Evolutionary conservation across 2,797 vertebrate genomes (phyloP).

Genomic region (Tenualosa thibaudeaui): DNA sequence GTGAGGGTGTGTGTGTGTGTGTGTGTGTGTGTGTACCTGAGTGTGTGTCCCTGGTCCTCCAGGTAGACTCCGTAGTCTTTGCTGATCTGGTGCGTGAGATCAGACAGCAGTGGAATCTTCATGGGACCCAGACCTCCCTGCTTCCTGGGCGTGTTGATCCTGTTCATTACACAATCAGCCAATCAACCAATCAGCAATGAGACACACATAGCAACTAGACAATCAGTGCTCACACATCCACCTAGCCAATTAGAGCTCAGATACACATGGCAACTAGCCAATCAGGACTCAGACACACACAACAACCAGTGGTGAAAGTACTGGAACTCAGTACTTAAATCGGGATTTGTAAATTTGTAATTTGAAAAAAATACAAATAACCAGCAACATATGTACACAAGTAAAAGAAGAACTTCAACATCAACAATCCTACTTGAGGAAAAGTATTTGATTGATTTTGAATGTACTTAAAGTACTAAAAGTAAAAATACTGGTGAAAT

Average conservation of each 20-base stretch:
- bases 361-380: too few species aligned
- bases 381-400: too few species aligned
- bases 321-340: too few species aligned
- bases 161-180: constrained; percentile 53
- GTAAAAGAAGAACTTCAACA: too few species aligned
- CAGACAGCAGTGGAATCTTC: constrained; percentile 93
- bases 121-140: constrained; percentile 92
- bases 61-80: constrained; percentile 3
- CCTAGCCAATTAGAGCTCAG: neutral
- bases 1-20: neutral
- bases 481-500: too few species aligned
- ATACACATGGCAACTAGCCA: too few species aligned
- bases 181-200: constrained; percentile 78
- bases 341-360: too few species aligned
- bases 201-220: neutral
- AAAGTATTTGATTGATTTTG: too few species aligned
- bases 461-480: too few species aligned
- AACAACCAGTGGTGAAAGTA: too few species aligned
- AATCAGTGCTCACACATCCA: neutral
- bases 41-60: neutral
- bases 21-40: constrained; percentile 5
- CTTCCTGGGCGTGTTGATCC: constrained; percentile 95
- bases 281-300: too few species aligned
- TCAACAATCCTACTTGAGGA: too few species aligned
- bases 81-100: constrained; percentile 63